A percentile compares a stretch with the other conserved stretches of the same genome.
These are phyloP conservation scores for Chymomyza procnemis DNA, from an alignment of 2,888 invertebrate species.

Conservation along the genomic window DNA sequence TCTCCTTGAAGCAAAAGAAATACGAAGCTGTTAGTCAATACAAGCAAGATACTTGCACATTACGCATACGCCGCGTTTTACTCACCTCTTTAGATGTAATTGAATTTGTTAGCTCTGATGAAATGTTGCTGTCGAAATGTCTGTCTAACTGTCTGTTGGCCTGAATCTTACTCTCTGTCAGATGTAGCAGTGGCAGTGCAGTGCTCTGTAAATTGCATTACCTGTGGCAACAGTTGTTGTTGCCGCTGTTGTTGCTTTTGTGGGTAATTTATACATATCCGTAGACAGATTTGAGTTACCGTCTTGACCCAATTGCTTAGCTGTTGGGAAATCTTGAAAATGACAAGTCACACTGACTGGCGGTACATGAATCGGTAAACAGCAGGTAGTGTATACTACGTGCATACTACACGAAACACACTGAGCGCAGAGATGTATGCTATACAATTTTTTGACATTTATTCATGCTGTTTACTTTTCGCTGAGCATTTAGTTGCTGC, in stretches of 20 bases:
- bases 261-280: slow-evolving; percentile 20
- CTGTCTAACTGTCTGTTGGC: slow-evolving; percentile 10
- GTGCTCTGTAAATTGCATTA: slow-evolving; percentile 60
- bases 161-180: slow-evolving; percentile 26
- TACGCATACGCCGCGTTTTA: slow-evolving; percentile 47
- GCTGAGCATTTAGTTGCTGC: background rate
- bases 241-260: slow-evolving; percentile 14
- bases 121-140: slow-evolving; percentile 22
- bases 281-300: slow-evolving; percentile 23
- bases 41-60: slow-evolving; percentile 21
- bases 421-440: background rate
- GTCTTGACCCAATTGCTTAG: slow-evolving; percentile 10
- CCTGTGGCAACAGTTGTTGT: slow-evolving; percentile 29
- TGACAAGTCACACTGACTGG: background rate
- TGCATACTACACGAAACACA: background rate
- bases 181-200: slow-evolving; percentile 24
- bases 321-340: slow-evolving; percentile 4
- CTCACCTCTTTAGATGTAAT: slow-evolving; percentile 48
- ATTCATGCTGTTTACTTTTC: slow-evolving; percentile 6
- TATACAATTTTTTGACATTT: slow-evolving; percentile 13
- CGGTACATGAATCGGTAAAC: background rate
- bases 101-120: slow-evolving; percentile 32
- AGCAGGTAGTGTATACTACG: background rate
- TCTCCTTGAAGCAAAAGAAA: too few species aligned
- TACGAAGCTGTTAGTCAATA: background rate